These are phyloP conservation scores for Crocodylus rhombifer DNA, from an alignment of 2,797 vertebrate species.

Conservation along the genomic window DNA sequence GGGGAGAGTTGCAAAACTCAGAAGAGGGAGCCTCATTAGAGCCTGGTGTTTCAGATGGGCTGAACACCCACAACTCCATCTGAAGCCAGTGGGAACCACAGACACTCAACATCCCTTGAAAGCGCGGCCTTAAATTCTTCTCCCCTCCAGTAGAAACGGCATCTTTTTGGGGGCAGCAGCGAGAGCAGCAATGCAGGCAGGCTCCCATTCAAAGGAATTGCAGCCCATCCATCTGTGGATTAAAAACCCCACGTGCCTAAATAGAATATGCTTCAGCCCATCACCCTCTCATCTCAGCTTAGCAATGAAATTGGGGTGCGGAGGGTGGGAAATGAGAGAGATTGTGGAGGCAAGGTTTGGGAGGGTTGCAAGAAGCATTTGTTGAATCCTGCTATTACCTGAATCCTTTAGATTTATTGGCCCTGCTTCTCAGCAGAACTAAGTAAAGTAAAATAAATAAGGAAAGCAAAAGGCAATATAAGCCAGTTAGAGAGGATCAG, in stretches of 20 bases:
- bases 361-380: conserved; percentile 15
- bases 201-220: not conserved
- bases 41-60: rapidly evolving
- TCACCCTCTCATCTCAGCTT: not conserved
- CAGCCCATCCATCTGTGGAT: not conserved
- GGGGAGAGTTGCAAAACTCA: not conserved
- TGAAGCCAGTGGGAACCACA: rapidly evolving
- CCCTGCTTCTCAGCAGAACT: conserved; percentile 28
- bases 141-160: not conserved
- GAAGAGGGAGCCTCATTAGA: not conserved
- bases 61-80: not conserved
- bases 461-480: conserved; percentile 61
- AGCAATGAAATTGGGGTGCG: not conserved
- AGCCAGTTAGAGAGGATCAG: conserved; percentile 72
- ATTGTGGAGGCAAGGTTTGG: not conserved
- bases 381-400: conserved; percentile 39
- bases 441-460: conserved; percentile 70
- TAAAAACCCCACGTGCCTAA: not conserved
- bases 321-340: not conserved
- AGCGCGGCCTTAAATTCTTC: not conserved
- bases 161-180: not conserved
- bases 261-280: rapidly evolving
- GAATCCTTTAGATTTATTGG: conserved; percentile 47
- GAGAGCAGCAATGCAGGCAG: rapidly evolving
- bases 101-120: not conserved